Conservation (phyloP, 2,888 invertebrate genomes). For the Lepidochitona cinerea region DNA sequence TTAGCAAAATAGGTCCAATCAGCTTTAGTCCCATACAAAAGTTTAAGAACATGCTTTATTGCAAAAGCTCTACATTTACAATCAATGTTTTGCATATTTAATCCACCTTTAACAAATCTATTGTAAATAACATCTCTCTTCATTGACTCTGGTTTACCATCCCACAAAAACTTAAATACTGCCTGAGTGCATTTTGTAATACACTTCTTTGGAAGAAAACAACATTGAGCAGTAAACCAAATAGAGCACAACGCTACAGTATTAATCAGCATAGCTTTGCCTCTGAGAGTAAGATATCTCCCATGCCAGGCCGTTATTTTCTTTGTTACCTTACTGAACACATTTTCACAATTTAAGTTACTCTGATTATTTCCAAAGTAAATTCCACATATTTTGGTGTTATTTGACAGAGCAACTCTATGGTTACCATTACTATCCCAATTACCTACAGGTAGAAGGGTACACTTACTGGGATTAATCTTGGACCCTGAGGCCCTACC, state of each 20-base stretch:
- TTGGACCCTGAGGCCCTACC: constrained; percentile 25
- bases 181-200: not conserved
- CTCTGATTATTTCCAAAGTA: not conserved
- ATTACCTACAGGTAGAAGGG: constrained; percentile 11
- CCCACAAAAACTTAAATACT: constrained; percentile 5
- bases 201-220: not conserved
- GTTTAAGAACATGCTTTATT: not conserved
- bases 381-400: not conserved
- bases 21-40: not conserved
- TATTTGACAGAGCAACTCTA: not conserved
- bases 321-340: not conserved
- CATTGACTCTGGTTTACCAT: not conserved
- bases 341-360: not conserved
- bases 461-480: constrained; percentile 26
- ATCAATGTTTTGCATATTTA: not conserved
- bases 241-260: not conserved
- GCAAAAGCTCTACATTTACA: not conserved
- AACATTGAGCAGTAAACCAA: not conserved
- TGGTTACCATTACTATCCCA: not conserved
- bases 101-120: not conserved
- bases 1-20: constrained; percentile 3
- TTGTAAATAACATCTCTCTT: not conserved
- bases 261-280: not conserved
- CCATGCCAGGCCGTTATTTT: not conserved
- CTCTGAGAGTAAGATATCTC: not conserved